Evolutionary conservation across 2,113 vertebrate genomes (phyloP), one percentile per base, ranked within the genome.

Genomic region (Limanda limanda): DNA sequence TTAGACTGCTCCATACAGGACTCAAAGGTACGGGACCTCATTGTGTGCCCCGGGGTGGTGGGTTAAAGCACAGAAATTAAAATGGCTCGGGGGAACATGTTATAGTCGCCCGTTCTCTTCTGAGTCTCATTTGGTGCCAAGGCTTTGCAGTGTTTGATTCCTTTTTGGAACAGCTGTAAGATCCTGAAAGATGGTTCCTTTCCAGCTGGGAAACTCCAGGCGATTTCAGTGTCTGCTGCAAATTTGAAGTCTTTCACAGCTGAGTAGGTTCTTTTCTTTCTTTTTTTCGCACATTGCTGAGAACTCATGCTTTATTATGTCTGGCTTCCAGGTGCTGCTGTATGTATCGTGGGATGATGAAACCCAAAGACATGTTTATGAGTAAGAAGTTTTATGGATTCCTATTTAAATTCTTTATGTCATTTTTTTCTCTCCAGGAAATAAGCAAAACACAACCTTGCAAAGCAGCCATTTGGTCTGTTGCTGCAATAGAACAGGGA

Each of bases 1-100:
- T 89, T 99, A 67, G 96, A 99, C 86, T 76, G 96, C 70, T 95
- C 92, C 57, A 89, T 98, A 68, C 91, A 86, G 5, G 92, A 94
- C 73, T 93, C 93, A 73, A 92, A 95, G 96, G 98, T 98, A 95
- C 23, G 40, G 54, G 25, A 18, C 23, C 40, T 31, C 52, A 45
- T 25, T 40, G 23, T 67, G 48, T 10, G 51, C 60, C 62, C 56
- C 8, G 59, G 78, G 78, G 74, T 68, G 47, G 57, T 6, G 65
- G 68, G 56, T 70, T 64, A 55, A 62, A 64, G 23, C 59, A 45
- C 12, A 18, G n/a, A 69, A 76, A 78, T 76, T 57, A 71, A 70
- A 78, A 78, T 54, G 25, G 57, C 58, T 78, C 8, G 15, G 51
- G 11, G 73, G 66, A 45, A 57, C 14, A 48, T 69, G 72, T 40